Conservation (phyloP, 2,797 vertebrate genomes). For the Alauda arvensis region DNA sequence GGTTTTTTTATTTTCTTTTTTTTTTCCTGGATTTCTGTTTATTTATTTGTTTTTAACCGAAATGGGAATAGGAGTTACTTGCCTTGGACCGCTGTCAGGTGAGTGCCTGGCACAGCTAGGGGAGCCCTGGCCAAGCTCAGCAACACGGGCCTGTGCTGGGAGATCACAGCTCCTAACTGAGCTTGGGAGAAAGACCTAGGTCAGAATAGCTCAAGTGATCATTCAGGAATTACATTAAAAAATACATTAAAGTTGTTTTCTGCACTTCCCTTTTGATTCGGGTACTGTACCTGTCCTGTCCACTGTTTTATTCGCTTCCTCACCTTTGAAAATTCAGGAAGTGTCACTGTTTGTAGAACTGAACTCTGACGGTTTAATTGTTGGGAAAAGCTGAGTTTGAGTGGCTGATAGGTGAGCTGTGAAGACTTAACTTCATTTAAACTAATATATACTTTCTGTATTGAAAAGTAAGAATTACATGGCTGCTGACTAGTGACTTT, state of each 20-base stretch:
- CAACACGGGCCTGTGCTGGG: not conserved
- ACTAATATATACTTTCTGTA: not conserved
- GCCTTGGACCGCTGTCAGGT: not conserved
- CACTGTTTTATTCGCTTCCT: not conserved
- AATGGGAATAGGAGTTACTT: not conserved
- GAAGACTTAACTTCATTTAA: constrained; percentile 5
- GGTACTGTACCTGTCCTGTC: not conserved
- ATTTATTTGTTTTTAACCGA: not conserved
- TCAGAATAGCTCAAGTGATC: not conserved
- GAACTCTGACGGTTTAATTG: not conserved
- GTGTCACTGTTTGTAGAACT: not conserved
- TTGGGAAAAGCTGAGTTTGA: not conserved
- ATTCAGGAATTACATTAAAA: not conserved
- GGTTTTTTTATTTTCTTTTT: not conserved
- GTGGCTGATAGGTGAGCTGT: not conserved
- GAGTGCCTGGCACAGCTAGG: not conserved
- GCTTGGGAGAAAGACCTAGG: not conserved
- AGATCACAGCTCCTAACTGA: not conserved
- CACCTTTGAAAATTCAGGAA: not conserved
- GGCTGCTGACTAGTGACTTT: not conserved
- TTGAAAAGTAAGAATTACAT: not conserved
- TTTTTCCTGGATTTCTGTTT: not conserved
- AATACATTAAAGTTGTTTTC: not conserved
- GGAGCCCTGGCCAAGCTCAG: not conserved
- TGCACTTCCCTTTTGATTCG: not conserved